phyloP scores from a whole-genome alignment of 2,113 vertebrate species.

The Lophotis ruficrista region DNA sequence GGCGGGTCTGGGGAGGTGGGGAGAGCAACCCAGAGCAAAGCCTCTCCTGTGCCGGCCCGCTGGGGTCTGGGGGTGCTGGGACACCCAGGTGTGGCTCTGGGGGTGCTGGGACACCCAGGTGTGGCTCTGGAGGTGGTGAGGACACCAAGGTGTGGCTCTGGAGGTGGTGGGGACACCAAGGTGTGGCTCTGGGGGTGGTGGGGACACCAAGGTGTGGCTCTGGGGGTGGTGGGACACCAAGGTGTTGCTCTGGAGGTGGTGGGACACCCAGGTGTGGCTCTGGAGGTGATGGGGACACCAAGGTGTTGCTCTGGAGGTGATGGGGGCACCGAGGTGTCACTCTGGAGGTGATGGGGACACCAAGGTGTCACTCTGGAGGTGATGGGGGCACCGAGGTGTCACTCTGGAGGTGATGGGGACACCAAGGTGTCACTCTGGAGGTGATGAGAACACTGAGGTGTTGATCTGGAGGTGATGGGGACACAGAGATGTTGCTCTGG shows the following conservation, averaged over 20 bases:
- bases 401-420: background rate
- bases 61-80: too few species aligned
- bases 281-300: too few species aligned
- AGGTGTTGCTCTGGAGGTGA: background rate
- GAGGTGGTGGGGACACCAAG: background rate
- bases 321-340: rapidly evolving
- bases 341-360: background rate
- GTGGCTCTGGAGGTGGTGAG: background rate
- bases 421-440: rapidly evolving
- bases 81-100: too few species aligned
- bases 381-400: background rate
- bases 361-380: background rate
- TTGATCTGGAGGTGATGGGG: rapidly evolving
- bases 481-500: background rate
- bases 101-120: too few species aligned
- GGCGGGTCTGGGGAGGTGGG: too few species aligned
- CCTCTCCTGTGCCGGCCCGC: too few species aligned
- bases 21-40: background rate
- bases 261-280: too few species aligned
- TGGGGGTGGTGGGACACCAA: background rate
- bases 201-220: background rate
- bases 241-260: background rate
- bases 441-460: rapidly evolving
- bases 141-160: background rate
- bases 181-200: background rate